Percentiles rank a stretch among this genome's conserved stretches.
Evolutionary conservation across 2,888 invertebrate species (phyloP).

Genomic region (Hirtodrosophila trivittata): DNA sequence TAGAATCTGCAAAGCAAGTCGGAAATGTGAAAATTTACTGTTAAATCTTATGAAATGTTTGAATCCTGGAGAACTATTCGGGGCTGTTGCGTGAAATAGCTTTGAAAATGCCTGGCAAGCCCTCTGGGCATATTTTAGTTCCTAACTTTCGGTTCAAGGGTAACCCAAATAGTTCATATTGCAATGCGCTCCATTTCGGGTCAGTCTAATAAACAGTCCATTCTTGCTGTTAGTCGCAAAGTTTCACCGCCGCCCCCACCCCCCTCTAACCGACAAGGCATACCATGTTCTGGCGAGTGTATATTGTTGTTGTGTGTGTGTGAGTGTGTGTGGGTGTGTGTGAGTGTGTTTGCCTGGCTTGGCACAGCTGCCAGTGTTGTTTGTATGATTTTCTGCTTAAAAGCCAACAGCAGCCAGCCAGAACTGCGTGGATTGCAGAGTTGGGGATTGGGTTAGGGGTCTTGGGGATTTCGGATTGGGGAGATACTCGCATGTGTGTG

Average conservation of each 20-base stretch:
- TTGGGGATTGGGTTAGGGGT: background rate
- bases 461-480: background rate
- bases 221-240: conserved; percentile 22
- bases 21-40: too few relatives aligned
- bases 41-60: too few relatives aligned
- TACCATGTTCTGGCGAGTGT: background rate
- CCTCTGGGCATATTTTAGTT: background rate
- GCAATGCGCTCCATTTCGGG: conserved; percentile 73
- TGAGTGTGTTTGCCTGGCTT: conserved; percentile 26
- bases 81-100: too few relatives aligned
- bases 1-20: too few relatives aligned
- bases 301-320: background rate
- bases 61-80: too few relatives aligned
- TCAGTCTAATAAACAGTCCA: conserved; percentile 77
- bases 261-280: conserved; percentile 1
- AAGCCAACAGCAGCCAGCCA: conserved; percentile 60
- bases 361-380: conserved; percentile 42
- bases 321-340: conserved; percentile 13
- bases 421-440: conserved; percentile 33
- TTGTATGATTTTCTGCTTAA: conserved; percentile 72
- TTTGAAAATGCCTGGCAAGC: too few relatives aligned
- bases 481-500: conserved; percentile 1
- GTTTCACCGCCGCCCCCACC: background rate
- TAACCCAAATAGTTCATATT: conserved; percentile 54
- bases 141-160: conserved; percentile 46